Evolutionary conservation across 2,113 vertebrate species (phyloP).

Genomic region (Ranitomeya imitator): DNA sequence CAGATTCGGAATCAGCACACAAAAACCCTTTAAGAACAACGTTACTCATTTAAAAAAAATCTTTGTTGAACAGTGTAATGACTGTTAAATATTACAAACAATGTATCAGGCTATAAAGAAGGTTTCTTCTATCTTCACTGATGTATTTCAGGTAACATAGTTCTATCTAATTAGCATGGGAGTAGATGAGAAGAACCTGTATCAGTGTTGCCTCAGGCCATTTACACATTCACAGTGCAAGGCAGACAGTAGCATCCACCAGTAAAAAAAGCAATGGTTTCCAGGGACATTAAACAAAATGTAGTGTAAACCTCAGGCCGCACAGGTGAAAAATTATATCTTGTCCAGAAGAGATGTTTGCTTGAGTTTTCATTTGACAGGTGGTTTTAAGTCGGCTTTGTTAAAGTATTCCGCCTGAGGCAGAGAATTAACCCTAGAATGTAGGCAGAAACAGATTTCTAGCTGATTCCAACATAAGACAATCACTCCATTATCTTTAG

Average conservation of each 20-base stretch:
- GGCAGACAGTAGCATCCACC: constrained; percentile 4
- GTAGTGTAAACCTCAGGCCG: neutral
- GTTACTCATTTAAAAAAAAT: too few relatives aligned
- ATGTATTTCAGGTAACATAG: neutral
- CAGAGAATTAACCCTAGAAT: constrained; percentile 27
- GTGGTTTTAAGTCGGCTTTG: constrained; percentile 40
- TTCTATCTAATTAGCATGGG: neutral
- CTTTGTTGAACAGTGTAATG: too few relatives aligned
- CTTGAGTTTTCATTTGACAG: constrained; percentile 45
- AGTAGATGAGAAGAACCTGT: neutral
- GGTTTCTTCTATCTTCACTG: neutral
- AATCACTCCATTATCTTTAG: neutral
- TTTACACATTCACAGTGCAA: constrained; percentile 33
- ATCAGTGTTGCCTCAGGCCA: constrained; percentile 14
- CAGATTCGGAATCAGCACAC: too few relatives aligned
- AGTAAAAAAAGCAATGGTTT: constrained; percentile 16
- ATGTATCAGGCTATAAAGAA: neutral
- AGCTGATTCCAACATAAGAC: constrained; percentile 13
- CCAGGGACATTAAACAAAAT: constrained; percentile 15
- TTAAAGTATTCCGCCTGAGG: constrained; percentile 39
- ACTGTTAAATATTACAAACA: neutral
- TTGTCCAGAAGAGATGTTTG: constrained; percentile 15
- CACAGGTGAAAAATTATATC: constrained; percentile 39
- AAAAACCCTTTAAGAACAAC: too few relatives aligned
- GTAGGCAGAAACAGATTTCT: constrained; percentile 4